Evolutionary conservation across 1,140 invertebrate species (phyloP), one percentile per base, ranked within the genome.

Genomic region (Procambarus clarkii): DNA sequence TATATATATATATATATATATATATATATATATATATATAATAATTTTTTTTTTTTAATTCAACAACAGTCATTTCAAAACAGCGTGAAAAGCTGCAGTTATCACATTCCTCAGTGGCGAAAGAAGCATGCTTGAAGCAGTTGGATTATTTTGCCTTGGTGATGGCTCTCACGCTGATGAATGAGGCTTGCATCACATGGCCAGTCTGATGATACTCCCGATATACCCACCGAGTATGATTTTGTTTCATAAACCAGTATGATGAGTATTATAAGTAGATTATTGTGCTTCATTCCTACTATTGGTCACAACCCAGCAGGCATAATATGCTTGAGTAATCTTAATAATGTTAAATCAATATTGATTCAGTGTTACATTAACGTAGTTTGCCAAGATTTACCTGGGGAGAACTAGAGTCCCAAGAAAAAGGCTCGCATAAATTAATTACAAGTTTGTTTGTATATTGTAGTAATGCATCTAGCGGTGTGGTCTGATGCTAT

Each of bases 241-340:
- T 74, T 74, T 74, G 69, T 74, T 74, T 34, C 69, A 34, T 74
- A 74, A 74, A 74, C 69, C 69, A 74, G 69, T 74, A 74, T 74
- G n/a, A 74, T 74, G 69, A 74, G 69, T 74, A 74, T 74, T 74
- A 74, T 74, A 74, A 74, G 69, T 74, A 74, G 69, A 15, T 34
- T 74, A 34, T 34, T 1, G 21, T 74, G 69, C 69, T 74, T 74
- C 24, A 74, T 74, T 74, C 21, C 69, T 34, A 34, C 7, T 74
- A 74, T 74, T 74, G 69, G 69, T 74, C 69, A 74, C 69, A 74
- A 74, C 34, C 34, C 34, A 34, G 34, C 34, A 34, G 34, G 34
- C 34, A 34, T 34, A 34, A 34, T 34, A 34, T 34, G 34, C 34
- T 34, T 34, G 34, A 34, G 34, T 34, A 34, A 34, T 34, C 34